Conservation (phyloP, 2,797 vertebrate genomes). For the Coregonus ussuriensis region DNA sequence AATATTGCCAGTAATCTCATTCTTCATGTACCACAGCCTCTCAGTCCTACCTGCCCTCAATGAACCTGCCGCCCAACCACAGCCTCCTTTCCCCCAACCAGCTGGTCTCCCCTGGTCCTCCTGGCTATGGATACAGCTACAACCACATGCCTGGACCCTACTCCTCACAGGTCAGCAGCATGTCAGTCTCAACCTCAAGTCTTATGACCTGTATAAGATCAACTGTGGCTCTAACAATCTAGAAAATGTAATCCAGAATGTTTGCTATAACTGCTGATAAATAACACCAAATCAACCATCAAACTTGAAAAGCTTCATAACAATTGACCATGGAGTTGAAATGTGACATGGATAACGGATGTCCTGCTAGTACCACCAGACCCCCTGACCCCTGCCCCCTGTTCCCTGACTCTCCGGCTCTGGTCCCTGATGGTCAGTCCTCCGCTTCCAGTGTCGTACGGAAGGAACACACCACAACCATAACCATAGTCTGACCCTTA, state of each 20-base stretch:
- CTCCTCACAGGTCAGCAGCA: conserved; percentile 40
- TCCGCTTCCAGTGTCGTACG: conserved; percentile 17
- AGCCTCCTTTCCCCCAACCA: conserved; percentile 9
- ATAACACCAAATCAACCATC: not conserved
- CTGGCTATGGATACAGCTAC: conserved; percentile 21
- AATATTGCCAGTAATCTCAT: not conserved
- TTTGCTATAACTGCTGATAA: not conserved
- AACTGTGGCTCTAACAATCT: not conserved
- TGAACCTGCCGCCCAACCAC: not conserved
- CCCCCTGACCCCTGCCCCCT: conserved; percentile 34
- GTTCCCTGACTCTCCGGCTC: conserved; percentile 29
- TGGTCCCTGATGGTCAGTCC: conserved; percentile 30
- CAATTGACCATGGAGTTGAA: not conserved
- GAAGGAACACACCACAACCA: conserved; percentile 44
- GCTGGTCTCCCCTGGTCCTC: conserved; percentile 3
- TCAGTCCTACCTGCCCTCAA: conserved; percentile 12
- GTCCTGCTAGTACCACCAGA: conserved; percentile 42
- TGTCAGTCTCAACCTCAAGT: not conserved
- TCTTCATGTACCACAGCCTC: conserved; percentile 7
- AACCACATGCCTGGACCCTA: conserved; percentile 28
- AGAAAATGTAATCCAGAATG: not conserved
- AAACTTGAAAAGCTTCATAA: not conserved
- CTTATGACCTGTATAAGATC: too few relatives aligned
- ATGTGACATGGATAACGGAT: not conserved
- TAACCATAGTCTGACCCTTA: conserved; percentile 4